Conservation (phyloP, 2,797 vertebrate species). For the Staurois parvus region DNA sequence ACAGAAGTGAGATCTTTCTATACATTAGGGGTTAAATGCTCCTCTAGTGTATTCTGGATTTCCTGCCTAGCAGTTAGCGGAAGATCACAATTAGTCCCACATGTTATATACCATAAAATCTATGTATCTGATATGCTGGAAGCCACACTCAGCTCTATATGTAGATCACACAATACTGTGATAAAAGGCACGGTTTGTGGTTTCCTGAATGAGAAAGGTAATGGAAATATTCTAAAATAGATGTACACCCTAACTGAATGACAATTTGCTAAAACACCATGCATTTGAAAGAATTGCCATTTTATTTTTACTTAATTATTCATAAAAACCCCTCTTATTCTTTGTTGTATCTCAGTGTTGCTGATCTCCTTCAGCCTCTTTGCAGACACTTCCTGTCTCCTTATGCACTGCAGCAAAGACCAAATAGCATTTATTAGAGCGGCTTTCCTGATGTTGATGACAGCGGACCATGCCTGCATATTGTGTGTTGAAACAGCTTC, state of each 20-base stretch:
- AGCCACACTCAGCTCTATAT: not conserved
- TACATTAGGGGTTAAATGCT: not conserved
- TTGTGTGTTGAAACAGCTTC: too few species aligned
- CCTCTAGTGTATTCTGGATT: not conserved
- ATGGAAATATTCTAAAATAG: too few species aligned
- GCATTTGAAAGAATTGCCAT: too few species aligned
- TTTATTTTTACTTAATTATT: not conserved
- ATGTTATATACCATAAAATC: not conserved
- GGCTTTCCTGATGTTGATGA: too few species aligned
- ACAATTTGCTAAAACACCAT: too few species aligned
- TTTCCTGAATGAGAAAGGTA: not conserved
- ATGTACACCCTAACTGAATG: too few species aligned
- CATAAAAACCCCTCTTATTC: not conserved
- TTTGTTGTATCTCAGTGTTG: not conserved
- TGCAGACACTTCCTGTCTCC: not conserved
- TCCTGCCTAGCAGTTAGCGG: not conserved
- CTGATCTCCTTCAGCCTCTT: not conserved
- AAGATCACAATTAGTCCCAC: conserved; percentile 38
- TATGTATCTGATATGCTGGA: not conserved
- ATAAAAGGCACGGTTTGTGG: not conserved
- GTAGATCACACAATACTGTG: not conserved
- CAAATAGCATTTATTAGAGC: too few species aligned
- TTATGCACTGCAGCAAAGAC: too few species aligned
- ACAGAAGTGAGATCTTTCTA: not conserved
- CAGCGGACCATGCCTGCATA: too few species aligned